A percentile compares a stretch with the other conserved stretches of the same genome.
These are phyloP conservation scores for Vespertilio murinus DNA, from an alignment of 2,797 vertebrate species.

Conservation along the genomic window DNA sequence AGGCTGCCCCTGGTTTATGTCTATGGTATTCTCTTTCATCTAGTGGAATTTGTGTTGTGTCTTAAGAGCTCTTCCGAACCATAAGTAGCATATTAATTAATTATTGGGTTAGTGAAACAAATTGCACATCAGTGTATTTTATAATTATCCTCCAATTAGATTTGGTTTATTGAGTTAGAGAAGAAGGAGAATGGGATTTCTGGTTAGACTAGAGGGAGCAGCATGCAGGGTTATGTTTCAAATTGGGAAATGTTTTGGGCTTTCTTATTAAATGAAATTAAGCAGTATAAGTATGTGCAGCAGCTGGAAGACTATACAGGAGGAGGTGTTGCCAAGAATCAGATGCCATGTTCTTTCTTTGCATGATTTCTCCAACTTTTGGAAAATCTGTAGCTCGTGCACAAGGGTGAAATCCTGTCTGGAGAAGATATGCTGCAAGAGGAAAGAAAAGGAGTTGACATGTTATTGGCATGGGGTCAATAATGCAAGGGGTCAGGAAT, in stretches of 20 bases:
- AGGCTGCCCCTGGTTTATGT: conserved; percentile 45
- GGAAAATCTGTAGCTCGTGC: conserved; percentile 14
- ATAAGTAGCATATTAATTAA: conserved; percentile 76
- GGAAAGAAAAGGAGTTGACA: conserved; percentile 56
- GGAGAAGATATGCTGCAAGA: conserved; percentile 32
- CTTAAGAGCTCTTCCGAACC: conserved; percentile 70
- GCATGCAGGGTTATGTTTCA: conserved; percentile 61
- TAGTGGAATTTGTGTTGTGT: conserved; percentile 59
- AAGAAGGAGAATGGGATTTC: conserved; percentile 74
- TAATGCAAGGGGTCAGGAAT: conserved; percentile 44
- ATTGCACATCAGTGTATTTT: conserved; percentile 78
- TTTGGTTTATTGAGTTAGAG: conserved; percentile 78
- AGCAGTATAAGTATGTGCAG: not conserved
- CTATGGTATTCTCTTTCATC: conserved; percentile 53
- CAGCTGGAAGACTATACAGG: conserved; percentile 54
- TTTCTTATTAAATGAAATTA: conserved; percentile 69
- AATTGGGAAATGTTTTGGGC: conserved; percentile 66
- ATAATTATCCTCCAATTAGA: conserved; percentile 79
- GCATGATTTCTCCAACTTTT: conserved; percentile 20
- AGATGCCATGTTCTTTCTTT: conserved; percentile 49
- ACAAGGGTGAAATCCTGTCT: conserved; percentile 24
- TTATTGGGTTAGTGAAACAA: conserved; percentile 79
- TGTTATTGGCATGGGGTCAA: conserved; percentile 50
- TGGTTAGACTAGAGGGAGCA: conserved; percentile 67
- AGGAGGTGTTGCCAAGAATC: conserved; percentile 39